Evolutionary conservation across 2,888 invertebrate species (phyloP), one percentile per base, ranked within the genome.

Genomic region (Phymatocera aterrima): DNA sequence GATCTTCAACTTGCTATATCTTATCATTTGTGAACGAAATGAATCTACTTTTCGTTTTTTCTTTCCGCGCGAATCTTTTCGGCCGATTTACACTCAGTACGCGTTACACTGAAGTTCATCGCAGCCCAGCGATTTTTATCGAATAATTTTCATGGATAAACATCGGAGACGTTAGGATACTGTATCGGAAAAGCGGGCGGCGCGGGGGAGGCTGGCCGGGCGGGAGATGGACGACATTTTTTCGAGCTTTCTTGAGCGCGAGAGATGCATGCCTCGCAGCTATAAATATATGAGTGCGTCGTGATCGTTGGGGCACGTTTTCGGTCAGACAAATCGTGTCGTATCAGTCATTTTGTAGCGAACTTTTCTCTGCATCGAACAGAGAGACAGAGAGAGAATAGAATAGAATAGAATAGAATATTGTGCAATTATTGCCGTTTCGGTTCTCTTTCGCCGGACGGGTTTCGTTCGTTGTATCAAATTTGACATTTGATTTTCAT

Each of bases 291-390:
- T 28, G 57, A 21, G 10, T 51, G 51, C n/a, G 28, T 57, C 57
- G 28, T 57, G 57, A 57, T 28, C 5, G 57, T 28, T 28, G 57
- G 57, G 15, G 28, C 15, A 57, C 10, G 57, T 15, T 28, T 24
- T 2, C 24, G 57, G 28, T 10, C 12, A 28, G 24, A 57, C 28
- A 57, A 57, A 57, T 57, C 57, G n/a, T 40, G 15, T 3, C 34
- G 5, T 18, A 21, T 6, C 12, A n/a, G 18, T 31, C 21, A 8
- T n/a, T 72, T 57, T 57, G 57, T 31, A 46, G 28, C 43, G 46
- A 65, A 46, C 34, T 48, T 72, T 72, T 48, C 51, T 72, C 72
- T 72, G 48, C n/a, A n/a, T n/a, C n/a, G 34, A 72, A 72, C 72
- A 72, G 12, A 72, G 28, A 72, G n/a, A 43, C 21, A 40, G 21